Evolutionary conservation across 2,113 vertebrate genomes (phyloP), one percentile per base, ranked within the genome.

Genomic region (Gopherus evgoodei): DNA sequence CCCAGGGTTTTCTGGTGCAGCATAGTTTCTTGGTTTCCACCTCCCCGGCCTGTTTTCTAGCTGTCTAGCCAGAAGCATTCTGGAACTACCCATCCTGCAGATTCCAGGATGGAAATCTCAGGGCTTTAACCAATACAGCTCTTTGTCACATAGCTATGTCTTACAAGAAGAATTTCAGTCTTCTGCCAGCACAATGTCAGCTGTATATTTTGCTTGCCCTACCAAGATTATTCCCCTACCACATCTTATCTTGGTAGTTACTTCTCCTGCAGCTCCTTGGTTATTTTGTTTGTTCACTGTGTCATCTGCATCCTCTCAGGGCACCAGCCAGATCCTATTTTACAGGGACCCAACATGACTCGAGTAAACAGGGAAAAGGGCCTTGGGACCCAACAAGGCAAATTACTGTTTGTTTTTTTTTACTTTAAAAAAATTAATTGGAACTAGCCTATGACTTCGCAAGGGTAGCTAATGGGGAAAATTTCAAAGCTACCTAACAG

Each of bases 191-290:
- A 83, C 31, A 91, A 31, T 89, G 11, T 19, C 31, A 59, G 2
- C 57, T 12, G 52, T 54, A 2, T 88, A 8, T 17, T 81, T 83
- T 82, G 50, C 44, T 83, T 56, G 5, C 81, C 24, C 17, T 87
- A 38, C 3, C 35, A 22, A 22, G 35, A 72, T 19, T 22, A 1
- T 2, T 11, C 0, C 76, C 47, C 59, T 69, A 3, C 6, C 52
- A 49, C 25, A 14, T 79, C 44, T 88, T 31, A 5, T n/a, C 47
- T 5, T 11, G n/a, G 21, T 38, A 21, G n/a, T 16, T 38, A 38
- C 35, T 72, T 72, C 35, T 72, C 35, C 16, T 38, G 69, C 69
- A 72, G 17, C 69, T 72, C 69, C n/a, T 72, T 72, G 69, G 35
- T 72, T 38, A 72, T 72, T 72, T 72, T 80, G 84, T 84, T 88